phyloP scores from a whole-genome alignment of 2,113 vertebrate genomes.

The Chelonoidis abingdonii region DNA sequence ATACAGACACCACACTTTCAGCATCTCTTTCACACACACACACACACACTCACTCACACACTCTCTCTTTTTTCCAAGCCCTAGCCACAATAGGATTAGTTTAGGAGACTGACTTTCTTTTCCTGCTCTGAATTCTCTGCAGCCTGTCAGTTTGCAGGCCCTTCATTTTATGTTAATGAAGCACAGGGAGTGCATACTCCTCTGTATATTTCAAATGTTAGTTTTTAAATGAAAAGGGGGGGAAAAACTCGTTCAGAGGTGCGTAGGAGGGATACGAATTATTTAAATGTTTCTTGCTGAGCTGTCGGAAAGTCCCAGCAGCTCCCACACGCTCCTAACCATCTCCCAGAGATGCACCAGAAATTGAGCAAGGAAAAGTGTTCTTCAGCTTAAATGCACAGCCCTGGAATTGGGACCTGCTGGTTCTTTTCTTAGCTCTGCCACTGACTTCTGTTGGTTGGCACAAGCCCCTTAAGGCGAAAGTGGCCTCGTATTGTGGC shows the following conservation, averaged over 20 bases:
- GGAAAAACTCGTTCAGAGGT: not conserved
- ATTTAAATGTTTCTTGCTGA: conserved; percentile 30
- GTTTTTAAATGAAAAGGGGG: not conserved
- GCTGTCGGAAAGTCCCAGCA: not conserved
- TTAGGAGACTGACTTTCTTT: not conserved
- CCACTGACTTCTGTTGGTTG: not conserved
- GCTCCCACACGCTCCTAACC: not conserved
- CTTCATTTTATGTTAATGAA: fast-evolving
- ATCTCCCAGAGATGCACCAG: not conserved
- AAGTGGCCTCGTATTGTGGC: not conserved
- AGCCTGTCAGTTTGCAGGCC: not conserved
- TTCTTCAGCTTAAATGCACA: not conserved
- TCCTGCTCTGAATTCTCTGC: not conserved
- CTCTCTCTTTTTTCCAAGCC: not conserved
- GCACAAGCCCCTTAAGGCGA: not conserved
- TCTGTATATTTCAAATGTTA: not conserved
- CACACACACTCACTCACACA: not conserved
- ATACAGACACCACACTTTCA: not conserved
- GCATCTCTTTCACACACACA: fast-evolving
- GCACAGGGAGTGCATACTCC: not conserved
- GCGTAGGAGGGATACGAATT: conserved; percentile 38
- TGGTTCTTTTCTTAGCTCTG: not conserved
- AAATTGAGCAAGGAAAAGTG: not conserved
- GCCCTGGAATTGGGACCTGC: not conserved
- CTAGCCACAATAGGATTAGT: not conserved